A percentile compares a stretch with the other conserved stretches of the same genome.
Conservation (phyloP, 1,140 invertebrate species). For the Temnothorax nylanderi region DNA sequence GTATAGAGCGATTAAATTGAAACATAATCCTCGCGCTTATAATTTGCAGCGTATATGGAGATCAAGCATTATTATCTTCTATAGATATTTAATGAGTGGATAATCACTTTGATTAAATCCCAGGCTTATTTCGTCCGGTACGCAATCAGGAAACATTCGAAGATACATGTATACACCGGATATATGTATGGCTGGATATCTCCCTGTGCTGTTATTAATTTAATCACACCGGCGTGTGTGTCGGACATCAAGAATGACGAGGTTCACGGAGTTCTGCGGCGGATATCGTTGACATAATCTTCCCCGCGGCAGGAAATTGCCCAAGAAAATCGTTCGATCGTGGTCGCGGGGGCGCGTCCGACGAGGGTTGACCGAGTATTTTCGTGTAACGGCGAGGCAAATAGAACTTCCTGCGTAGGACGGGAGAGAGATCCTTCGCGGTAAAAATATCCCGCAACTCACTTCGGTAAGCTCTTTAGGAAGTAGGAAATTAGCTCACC, state of each 20-base stretch:
- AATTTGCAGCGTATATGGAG: background rate
- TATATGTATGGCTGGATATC: background rate
- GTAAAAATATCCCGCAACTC: conserved; percentile 84
- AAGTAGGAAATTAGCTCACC: conserved; percentile 83
- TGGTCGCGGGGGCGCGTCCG: conserved; percentile 18
- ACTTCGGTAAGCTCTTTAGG: conserved; percentile 84
- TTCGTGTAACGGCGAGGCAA: conserved; percentile 50
- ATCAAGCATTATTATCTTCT: conserved; percentile 20
- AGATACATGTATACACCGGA: background rate
- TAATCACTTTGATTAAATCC: conserved; percentile 17
- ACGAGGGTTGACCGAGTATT: conserved; percentile 43
- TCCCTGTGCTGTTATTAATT: background rate
- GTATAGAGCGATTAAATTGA: background rate
- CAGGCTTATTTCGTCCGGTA: background rate
- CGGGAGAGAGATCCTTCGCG: conserved; percentile 78
- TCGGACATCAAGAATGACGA: background rate
- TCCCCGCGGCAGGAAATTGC: conserved; percentile 25
- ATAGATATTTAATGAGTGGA: conserved; percentile 8
- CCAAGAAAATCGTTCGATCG: conserved; percentile 24
- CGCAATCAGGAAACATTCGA: background rate
- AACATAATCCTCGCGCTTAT: conserved; percentile 9
- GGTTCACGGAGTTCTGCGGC: background rate
- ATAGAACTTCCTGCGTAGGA: conserved; percentile 77
- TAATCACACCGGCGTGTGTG: background rate
- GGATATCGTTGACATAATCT: conserved; percentile 37